Base-by-base conservation (phyloP, 2,797 vertebrate species). In the Florisuga fusca region DNA sequence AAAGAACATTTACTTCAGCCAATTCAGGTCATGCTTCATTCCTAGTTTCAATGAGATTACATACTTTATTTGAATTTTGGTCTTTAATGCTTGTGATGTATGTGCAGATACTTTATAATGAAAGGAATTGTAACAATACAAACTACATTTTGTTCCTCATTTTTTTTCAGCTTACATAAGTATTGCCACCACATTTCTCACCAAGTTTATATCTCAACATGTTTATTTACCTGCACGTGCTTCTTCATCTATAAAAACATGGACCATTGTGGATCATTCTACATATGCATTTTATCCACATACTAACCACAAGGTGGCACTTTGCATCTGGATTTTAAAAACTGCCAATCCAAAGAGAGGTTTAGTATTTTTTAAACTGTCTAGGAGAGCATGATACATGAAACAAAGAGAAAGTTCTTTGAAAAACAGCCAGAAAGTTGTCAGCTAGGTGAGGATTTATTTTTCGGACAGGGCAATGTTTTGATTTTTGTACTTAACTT, bases 401-500 rank as follows among this genome's bases (percentile, higher is more conserved):
- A 84, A 87, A 76, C 72, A 94, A 71, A 46, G 62, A 54, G 17
- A 75, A 17, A 69, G 36, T 4, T 13, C 72, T 83, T 71, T 81
- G 58, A 79, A 95, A 95, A 76, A 50, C 9, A 36, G 57, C 71
- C 74, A 95, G 55, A 62, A 91, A 76, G 33, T 46, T 38, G 29
- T 71, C 79, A 91, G 69, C 46, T 64, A 69, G 38, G 7, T 36
- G 18, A 19, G 22, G 21, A 77, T 71, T 95, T 79, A 51, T 84
- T 92, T 89, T 91, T 81, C 7, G 9, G 55, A 36, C 6, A 22
- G 25, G 20, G 61, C 90, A 90, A 21, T 16, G 3, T 77, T 93
- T 85, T 74, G 38, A 88, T 59, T 93, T 95, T 86, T 91, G 43
- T 72, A 69, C 25, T 88, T 81, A 27, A 71, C 54, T 87, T 83